A percentile compares a stretch with the other conserved stretches of the same genome.
Conservation (phyloP, 2,888 invertebrate genomes). For the Pinctada fucata region DNA sequence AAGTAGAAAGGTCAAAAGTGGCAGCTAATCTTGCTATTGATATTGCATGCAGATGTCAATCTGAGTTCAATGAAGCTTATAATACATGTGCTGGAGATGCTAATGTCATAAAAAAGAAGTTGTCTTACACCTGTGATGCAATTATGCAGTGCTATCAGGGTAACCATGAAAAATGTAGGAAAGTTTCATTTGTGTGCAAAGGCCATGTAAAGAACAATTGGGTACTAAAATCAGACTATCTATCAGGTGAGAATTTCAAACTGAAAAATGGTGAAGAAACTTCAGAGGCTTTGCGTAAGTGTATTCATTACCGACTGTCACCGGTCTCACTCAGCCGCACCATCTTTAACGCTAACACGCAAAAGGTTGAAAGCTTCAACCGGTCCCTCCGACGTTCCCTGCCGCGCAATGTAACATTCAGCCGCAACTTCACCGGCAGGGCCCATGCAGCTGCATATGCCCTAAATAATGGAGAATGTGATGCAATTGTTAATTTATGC, state of each 20-base stretch:
- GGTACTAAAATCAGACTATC: not conserved
- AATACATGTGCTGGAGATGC: not conserved
- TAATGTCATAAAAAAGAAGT: not conserved
- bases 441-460: not conserved
- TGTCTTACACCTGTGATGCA: constrained; percentile 1
- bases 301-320: not conserved
- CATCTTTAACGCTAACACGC: not conserved
- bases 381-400: constrained; percentile 6
- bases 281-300: not conserved
- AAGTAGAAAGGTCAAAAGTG: constrained; percentile 2
- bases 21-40: constrained; percentile 1
- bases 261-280: not conserved
- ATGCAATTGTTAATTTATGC: constrained; percentile 4
- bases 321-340: not conserved
- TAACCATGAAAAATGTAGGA: not conserved
- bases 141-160: constrained; percentile 7
- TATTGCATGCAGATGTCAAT: constrained; percentile 7
- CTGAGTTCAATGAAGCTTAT: not conserved
- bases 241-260: constrained; percentile 4
- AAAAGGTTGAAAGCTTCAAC: constrained; percentile 14
- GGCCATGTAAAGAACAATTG: not conserved
- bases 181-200: not conserved
- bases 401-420: constrained; percentile 21
- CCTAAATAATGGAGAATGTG: not conserved
- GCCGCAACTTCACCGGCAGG: constrained; percentile 9